These are phyloP conservation scores for Miniopterus natalensis DNA, from an alignment of 2,113 vertebrate genomes.

Conservation along the genomic window DNA sequence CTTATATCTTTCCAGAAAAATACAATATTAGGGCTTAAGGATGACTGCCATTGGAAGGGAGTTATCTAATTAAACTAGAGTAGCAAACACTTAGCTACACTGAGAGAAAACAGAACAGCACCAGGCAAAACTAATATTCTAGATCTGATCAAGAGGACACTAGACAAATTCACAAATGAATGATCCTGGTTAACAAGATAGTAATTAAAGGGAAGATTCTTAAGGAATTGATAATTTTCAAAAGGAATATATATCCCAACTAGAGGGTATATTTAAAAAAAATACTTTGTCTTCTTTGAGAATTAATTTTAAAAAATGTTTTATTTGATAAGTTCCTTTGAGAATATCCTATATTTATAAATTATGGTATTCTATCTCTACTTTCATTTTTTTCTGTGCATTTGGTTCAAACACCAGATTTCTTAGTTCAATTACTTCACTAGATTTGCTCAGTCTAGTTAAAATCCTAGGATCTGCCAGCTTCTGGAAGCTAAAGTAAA, in stretches of 20 bases:
- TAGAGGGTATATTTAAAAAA: background rate
- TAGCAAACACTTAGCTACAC: background rate
- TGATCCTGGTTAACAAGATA: background rate
- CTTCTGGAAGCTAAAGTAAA: conserved; percentile 14
- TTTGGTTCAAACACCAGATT: conserved; percentile 38
- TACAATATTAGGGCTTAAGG: background rate
- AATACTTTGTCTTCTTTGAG: background rate
- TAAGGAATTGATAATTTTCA: conserved; percentile 1
- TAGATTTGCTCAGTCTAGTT: background rate
- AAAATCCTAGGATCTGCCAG: background rate
- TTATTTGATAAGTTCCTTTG: background rate
- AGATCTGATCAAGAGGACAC: background rate
- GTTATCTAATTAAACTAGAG: background rate
- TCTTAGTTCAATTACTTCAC: background rate
- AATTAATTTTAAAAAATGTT: background rate
- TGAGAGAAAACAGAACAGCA: background rate
- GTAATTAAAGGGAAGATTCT: background rate
- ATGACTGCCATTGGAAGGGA: background rate
- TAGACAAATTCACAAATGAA: background rate
- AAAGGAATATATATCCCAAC: background rate
- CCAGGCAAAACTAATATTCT: background rate
- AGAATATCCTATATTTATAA: background rate
- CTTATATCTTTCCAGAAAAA: conserved; percentile 11
- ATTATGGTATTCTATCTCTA: background rate
- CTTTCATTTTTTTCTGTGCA: background rate